These are phyloP conservation scores for Dipodomys merriami DNA, from an alignment of 2,113 vertebrate species.

Conservation along the genomic window DNA sequence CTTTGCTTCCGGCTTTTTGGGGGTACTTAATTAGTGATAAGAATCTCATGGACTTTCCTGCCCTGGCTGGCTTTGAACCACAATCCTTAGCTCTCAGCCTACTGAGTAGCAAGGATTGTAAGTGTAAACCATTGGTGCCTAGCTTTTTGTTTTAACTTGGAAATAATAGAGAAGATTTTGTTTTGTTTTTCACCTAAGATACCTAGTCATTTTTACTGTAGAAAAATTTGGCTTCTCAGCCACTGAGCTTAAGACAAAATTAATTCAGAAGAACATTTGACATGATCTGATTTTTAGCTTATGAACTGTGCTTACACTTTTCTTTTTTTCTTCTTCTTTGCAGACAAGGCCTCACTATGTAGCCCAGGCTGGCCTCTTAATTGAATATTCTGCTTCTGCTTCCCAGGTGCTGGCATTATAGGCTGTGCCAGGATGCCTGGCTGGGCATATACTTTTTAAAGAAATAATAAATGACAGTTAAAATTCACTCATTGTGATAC, in stretches of 20 bases:
- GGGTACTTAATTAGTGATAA: no score
- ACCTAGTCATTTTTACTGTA: neutral
- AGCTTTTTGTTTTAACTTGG: neutral
- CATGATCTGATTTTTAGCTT: neutral
- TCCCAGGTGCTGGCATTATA: neutral
- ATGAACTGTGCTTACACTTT: neutral
- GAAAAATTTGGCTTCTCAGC: neutral
- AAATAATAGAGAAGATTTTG: neutral
- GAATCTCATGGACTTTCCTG: neutral
- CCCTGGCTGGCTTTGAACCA: neutral
- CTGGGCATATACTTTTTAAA: neutral
- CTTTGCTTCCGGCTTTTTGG: no score
- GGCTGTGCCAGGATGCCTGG: no score
- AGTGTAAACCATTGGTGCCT: neutral
- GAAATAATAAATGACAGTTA: neutral
- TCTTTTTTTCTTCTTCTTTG: no score
- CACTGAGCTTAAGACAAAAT: slow-evolving; percentile 8
- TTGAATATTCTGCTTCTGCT: neutral
- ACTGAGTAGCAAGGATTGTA: neutral
- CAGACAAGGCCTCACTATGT: no score
- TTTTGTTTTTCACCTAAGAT: no score
- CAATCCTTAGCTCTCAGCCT: neutral
- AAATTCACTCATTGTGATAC: neutral
- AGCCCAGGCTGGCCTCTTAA: no score
- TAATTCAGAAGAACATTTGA: neutral